Conservation (phyloP, 2,113 vertebrate genomes). For the Gasterosteus aculeatus region DNA sequence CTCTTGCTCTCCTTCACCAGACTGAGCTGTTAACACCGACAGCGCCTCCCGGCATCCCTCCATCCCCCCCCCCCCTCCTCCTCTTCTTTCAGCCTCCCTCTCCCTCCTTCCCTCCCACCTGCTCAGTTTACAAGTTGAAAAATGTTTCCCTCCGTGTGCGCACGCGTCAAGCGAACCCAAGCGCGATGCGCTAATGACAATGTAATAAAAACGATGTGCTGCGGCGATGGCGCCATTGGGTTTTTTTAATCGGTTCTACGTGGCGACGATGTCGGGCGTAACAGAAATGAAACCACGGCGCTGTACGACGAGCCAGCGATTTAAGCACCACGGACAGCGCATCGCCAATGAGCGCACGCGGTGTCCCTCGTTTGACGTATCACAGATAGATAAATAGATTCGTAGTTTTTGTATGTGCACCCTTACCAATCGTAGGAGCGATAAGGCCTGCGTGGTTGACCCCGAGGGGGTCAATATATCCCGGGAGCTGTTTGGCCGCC, state of each 20-base stretch:
- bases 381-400: neutral
- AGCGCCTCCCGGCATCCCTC: slow-evolving; percentile 79
- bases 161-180: slow-evolving; percentile 32
- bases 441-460: neutral
- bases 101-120: slow-evolving; percentile 66
- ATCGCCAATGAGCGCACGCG: neutral
- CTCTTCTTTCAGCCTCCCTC: slow-evolving; percentile 58
- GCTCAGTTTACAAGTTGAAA: slow-evolving; percentile 88
- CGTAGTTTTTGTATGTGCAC: neutral
- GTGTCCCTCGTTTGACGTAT: neutral
- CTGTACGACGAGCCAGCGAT: neutral
- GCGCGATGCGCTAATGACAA: neutral
- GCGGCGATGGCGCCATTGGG: neutral
- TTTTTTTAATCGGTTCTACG: neutral
- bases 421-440: neutral
- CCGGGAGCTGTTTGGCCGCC: slow-evolving; percentile 20
- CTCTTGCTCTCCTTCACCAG: slow-evolving; percentile 79
- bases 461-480: neutral
- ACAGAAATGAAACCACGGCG: neutral
- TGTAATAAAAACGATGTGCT: neutral
- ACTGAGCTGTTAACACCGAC: slow-evolving; percentile 83
- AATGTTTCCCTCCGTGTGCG: slow-evolving; percentile 32
- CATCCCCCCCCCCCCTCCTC: slow-evolving; percentile 39
- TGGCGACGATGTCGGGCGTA: neutral
- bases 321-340: slow-evolving; percentile 36